Evolutionary conservation across 1,140 invertebrate species (phyloP).

Genomic region (Lasaia peninsularis): DNA sequence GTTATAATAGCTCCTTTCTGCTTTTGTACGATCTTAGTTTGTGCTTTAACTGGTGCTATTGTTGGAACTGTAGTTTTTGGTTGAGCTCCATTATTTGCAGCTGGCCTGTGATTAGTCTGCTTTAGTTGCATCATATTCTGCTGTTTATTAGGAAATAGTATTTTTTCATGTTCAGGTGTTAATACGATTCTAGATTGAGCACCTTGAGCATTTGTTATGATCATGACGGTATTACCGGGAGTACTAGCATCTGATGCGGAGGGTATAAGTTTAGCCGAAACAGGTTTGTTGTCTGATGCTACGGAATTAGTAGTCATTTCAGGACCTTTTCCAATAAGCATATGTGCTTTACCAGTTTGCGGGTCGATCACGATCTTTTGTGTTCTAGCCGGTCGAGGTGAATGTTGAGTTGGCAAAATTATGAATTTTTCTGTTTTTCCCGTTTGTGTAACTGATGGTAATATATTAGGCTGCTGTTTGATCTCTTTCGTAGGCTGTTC

Average conservation of each 20-base stretch:
- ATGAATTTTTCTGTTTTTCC: conserved; percentile 79
- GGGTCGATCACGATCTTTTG: conserved; percentile 73
- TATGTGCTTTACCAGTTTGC: conserved; percentile 65
- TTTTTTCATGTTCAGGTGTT: conserved; percentile 78
- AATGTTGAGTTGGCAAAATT: conserved; percentile 76
- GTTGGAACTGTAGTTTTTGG: conserved; percentile 48
- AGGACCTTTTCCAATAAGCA: conserved; percentile 48
- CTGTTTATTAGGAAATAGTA: conserved; percentile 73
- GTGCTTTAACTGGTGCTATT: conserved; percentile 45
- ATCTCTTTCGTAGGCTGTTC: conserved; percentile 54
- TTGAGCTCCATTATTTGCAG: conserved; percentile 34
- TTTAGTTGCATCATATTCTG: conserved; percentile 65
- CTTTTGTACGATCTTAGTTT: conserved; percentile 59
- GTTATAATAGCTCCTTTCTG: conserved; percentile 69
- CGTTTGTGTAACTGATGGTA: conserved; percentile 46
- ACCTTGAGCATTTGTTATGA: conserved; percentile 79
- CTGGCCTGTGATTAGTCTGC: conserved; percentile 52
- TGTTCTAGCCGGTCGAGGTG: conserved; percentile 46
- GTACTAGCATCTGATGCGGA: conserved; percentile 43
- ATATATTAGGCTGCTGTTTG: conserved; percentile 41
- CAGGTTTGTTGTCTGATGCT: conserved; percentile 52
- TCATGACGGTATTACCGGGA: conserved; percentile 76
- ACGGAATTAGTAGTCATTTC: conserved; percentile 30
- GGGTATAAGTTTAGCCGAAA: conserved; percentile 72
- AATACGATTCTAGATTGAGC: conserved; percentile 77